Conservation (phyloP, 2,113 vertebrate genomes). For the Aegithalos caudatus region DNA sequence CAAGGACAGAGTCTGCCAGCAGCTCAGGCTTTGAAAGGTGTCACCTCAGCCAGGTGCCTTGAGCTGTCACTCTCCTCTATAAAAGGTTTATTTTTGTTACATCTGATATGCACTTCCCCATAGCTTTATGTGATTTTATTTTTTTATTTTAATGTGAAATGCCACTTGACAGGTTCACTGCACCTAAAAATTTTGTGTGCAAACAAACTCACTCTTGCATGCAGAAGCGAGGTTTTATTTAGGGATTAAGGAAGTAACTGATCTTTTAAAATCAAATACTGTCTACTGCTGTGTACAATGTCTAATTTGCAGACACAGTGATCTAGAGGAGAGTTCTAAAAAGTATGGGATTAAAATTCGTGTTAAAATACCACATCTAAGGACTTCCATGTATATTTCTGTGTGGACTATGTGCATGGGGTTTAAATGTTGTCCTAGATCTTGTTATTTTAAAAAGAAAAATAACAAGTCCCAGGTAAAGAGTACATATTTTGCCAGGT, state of each 20-base stretch:
- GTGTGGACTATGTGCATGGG: fast-evolving
- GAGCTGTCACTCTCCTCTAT: background rate
- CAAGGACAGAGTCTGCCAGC: background rate
- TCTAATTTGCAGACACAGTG: background rate
- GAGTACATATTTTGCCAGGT: background rate
- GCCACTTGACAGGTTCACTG: background rate
- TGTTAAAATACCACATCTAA: background rate
- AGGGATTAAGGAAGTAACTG: background rate
- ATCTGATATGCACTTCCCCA: fast-evolving
- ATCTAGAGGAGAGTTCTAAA: background rate
- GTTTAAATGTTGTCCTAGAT: background rate
- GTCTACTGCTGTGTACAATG: background rate
- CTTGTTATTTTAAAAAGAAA: background rate
- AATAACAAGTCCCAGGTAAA: background rate
- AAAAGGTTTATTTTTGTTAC: background rate
- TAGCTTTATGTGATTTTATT: background rate
- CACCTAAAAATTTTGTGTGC: background rate
- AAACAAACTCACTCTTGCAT: background rate
- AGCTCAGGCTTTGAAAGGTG: background rate
- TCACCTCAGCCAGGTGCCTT: background rate
- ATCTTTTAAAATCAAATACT: background rate
- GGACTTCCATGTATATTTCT: background rate
- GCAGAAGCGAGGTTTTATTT: background rate
- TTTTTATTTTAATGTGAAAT: background rate
- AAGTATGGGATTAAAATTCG: fast-evolving